These are phyloP conservation scores for Aleadryas rufinucha DNA, from an alignment of 2,113 vertebrate genomes.

Conservation along the genomic window DNA sequence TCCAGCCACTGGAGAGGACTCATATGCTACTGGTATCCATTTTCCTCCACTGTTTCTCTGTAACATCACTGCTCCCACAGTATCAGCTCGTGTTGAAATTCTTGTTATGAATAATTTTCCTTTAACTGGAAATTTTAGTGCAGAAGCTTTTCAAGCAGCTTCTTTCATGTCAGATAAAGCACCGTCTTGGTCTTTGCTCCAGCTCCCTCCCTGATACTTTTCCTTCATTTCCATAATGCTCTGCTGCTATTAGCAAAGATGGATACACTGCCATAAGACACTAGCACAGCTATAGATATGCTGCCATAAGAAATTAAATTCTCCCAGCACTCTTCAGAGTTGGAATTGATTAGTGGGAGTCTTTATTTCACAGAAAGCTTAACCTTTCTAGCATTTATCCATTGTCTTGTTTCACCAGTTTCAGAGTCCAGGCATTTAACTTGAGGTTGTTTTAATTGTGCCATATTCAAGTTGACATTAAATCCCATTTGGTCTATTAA, in stretches of 20 bases:
- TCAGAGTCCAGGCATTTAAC: background rate
- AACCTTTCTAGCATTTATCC: background rate
- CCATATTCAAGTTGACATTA: background rate
- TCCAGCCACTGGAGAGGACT: background rate
- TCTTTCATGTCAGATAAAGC: background rate
- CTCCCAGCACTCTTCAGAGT: background rate
- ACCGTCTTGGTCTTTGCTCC: background rate
- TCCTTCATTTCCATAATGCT: background rate
- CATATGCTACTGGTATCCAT: background rate
- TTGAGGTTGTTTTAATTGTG: background rate
- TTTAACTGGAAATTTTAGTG: background rate
- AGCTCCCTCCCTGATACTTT: background rate
- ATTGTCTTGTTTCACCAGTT: background rate
- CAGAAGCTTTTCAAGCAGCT: background rate
- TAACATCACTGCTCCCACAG: background rate
- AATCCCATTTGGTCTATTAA: background rate
- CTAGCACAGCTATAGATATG: background rate
- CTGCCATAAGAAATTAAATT: slow-evolving; percentile 2
- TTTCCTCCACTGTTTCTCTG: background rate
- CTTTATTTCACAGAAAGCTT: slow-evolving; percentile 2
- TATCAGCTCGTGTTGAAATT: background rate
- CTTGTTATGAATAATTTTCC: background rate
- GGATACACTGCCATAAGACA: background rate
- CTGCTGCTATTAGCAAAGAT: background rate
- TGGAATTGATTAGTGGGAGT: background rate